Conservation (phyloP, 2,888 invertebrate species). For the Cylindroiulus punctatus region DNA sequence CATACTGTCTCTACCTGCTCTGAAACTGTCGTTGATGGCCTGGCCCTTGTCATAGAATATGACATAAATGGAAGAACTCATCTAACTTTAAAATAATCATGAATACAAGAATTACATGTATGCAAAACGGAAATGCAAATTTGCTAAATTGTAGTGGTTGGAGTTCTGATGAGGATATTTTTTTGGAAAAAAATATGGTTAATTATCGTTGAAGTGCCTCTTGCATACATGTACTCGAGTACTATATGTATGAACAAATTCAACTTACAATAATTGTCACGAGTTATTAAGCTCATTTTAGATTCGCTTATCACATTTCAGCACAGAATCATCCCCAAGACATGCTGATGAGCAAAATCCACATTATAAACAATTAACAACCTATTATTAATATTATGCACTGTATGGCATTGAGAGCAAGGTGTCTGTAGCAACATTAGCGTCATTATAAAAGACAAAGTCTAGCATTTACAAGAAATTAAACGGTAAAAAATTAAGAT, state of each 20-base stretch:
- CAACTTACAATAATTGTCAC: neutral
- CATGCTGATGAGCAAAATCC: slow-evolving; percentile 24
- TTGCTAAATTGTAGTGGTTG: neutral
- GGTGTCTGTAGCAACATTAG: neutral
- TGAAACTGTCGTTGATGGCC: neutral
- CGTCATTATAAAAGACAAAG: too few species aligned
- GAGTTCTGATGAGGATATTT: neutral
- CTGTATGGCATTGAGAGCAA: neutral
- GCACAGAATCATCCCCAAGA: neutral
- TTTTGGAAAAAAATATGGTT: too few species aligned
- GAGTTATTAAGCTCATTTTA: slow-evolving; percentile 49
- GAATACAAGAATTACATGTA: neutral
- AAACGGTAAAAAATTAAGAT: neutral
- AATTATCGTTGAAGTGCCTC: too few species aligned
- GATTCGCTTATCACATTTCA: slow-evolving; percentile 51
- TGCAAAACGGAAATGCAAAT: neutral
- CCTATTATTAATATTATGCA: neutral
- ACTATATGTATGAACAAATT: neutral
- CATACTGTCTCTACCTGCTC: too few species aligned
- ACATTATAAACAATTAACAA: slow-evolving; percentile 39
- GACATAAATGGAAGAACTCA: slow-evolving; percentile 1
- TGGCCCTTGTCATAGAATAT: neutral
- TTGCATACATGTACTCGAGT: too few species aligned
- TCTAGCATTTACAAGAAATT: neutral
- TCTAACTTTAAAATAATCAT: neutral